Evolutionary conservation across 2,113 vertebrate genomes (phyloP), one percentile per base, ranked within the genome.

Genomic region (Coreoperca whiteheadi): DNA sequence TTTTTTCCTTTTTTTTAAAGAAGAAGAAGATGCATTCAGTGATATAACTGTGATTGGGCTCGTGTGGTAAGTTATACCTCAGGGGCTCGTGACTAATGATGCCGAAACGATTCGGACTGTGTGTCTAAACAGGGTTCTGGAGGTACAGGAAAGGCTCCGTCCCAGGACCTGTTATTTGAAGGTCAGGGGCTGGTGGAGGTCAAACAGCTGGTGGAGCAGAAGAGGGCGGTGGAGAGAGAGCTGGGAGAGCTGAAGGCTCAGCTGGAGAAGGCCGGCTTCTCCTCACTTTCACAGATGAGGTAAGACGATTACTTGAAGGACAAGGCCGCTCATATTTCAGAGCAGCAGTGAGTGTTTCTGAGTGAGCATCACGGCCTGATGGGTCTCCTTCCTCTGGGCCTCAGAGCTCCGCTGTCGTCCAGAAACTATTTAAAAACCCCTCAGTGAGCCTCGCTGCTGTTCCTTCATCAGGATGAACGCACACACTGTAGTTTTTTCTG

Each of bases 201-300:
- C 74, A 95, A 95, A 64, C 94, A 93, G 77, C 90, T 96, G 87
- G 87, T 96, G 84, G 94, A 96, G 85, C 95, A 93, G 93, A 96
- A 96, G 91, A 91, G 89, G 83, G 93, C 53, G 48, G 96, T 97
- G 1, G 96, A 97, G 92, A 83, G 90, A 23, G 96, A 98, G 74
- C 95, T 98, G 88, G 92, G 82, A 16, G 96, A 97, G 82, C 94
- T 98, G 69, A 98, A 97, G 94, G 91, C 90, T 3, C 97, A 98
- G 92, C 95, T 97, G 80, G 95, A 97, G 88, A 97, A 96, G 92
- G 94, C 96, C 0, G 97, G 97, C 25, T 98, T 97, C 94, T 96
- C 95, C 64, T 97, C 97, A 0, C 93, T 98, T 11, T 97, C 96
- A 51, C 96, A 98, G 75, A 97, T 98, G 93, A 98, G 97, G 98